Evolutionary conservation across 92 coral and sea anemone species (phyloP).

Genomic region (Isaurus tuberculatus): DNA sequence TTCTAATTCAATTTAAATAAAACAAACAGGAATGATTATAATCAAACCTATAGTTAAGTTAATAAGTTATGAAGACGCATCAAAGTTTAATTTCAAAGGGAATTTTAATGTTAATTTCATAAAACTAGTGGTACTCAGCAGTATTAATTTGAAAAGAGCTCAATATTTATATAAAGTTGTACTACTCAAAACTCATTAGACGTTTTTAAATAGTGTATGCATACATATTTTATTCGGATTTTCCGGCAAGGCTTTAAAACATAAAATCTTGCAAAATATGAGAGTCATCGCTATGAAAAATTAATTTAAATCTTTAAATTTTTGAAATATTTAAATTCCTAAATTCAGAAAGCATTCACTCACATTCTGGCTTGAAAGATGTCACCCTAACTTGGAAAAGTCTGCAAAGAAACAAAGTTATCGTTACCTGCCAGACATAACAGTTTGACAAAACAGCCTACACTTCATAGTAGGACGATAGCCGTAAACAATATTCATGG

Average conservation of each 20-base stretch:
- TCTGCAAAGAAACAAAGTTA: slow-evolving; percentile 86
- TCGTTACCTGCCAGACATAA: slow-evolving; percentile 33
- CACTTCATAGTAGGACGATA: too few relatives aligned
- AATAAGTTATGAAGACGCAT: too few relatives aligned
- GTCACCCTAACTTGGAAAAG: slow-evolving; percentile 93
- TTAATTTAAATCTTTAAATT: not conserved
- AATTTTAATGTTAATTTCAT: not conserved
- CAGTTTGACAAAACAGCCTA: too few relatives aligned
- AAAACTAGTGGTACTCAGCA: not conserved
- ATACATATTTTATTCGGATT: too few relatives aligned
- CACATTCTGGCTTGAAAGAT: slow-evolving; percentile 67
- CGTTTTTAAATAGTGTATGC: too few relatives aligned
- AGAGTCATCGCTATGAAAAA: not conserved
- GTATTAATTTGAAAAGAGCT: not conserved
- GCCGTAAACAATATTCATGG: too few relatives aligned
- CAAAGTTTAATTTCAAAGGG: not conserved
- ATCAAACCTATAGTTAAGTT: too few relatives aligned
- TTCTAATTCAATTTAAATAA: too few relatives aligned
- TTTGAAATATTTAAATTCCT: slow-evolving; percentile 28
- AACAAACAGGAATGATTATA: too few relatives aligned
- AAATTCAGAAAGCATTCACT: slow-evolving; percentile 45
- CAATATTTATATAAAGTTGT: not conserved
- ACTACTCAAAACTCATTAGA: too few relatives aligned
- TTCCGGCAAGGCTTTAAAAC: too few relatives aligned
- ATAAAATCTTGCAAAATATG: too few relatives aligned